phyloP scores from a whole-genome alignment of 2,888 invertebrate species.

The Scaptomyza tumidula region DNA sequence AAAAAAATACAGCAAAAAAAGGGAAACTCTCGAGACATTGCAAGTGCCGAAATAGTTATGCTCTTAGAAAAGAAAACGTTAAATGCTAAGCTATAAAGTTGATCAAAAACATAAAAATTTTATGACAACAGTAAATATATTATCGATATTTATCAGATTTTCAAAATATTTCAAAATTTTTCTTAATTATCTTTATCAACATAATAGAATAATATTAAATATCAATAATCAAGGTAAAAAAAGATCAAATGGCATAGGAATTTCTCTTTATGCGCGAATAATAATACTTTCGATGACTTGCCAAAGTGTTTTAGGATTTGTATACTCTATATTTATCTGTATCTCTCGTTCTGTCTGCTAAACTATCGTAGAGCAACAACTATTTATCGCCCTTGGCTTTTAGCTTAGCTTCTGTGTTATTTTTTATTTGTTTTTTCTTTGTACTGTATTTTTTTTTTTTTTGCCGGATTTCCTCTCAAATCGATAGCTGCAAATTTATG shows the following conservation, averaged over 20 bases:
- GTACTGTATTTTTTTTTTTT: conserved; percentile 25
- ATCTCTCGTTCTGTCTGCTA: not conserved
- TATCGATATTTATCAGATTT: no score
- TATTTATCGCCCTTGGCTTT: conserved; percentile 59
- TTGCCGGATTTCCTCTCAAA: conserved; percentile 58
- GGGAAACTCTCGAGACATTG: not conserved
- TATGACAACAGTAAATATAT: no score
- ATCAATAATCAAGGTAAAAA: no score
- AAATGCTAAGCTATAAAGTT: no score
- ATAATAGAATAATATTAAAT: no score
- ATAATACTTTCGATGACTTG: not conserved
- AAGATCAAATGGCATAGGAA: no score
- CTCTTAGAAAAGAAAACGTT: conserved; percentile 1
- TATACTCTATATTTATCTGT: not conserved
- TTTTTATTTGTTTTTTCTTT: conserved; percentile 4
- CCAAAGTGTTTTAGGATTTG: no score
- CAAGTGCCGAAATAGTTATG: not conserved
- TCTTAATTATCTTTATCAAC: no score
- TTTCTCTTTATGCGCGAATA: not conserved
- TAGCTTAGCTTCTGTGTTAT: conserved; percentile 23
- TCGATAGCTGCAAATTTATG: conserved; percentile 73
- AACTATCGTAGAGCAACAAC: conserved; percentile 36
- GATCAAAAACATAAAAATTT: not conserved
- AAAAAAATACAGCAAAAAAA: conserved; percentile 5
- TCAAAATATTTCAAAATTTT: not conserved